These are phyloP conservation scores for Leptopilina syphax DNA, from an alignment of 2,888 invertebrate species.

Conservation along the genomic window DNA sequence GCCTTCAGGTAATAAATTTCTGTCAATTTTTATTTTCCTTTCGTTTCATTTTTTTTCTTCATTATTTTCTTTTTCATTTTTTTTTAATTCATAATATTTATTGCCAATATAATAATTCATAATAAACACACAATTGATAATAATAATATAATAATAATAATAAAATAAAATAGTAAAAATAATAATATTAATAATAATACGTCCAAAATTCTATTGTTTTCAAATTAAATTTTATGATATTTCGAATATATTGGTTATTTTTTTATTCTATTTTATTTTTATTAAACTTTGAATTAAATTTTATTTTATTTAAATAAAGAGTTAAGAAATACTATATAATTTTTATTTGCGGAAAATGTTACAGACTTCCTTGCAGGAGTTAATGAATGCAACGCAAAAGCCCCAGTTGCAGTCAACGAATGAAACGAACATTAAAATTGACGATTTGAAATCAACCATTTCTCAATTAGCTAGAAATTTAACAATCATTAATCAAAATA, in stretches of 20 bases:
- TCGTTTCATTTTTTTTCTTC: neutral
- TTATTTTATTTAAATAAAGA: neutral
- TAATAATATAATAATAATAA: no score
- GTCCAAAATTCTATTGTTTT: no score
- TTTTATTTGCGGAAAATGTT: conserved; percentile 45
- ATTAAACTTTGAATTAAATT: neutral
- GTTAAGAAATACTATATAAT: neutral
- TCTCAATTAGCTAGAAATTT: conserved; percentile 73
- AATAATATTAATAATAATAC: no score
- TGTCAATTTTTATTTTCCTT: neutral
- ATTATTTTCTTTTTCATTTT: no score
- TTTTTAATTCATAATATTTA: no score
- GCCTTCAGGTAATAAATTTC: conserved; percentile 65
- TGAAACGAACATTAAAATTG: conserved; percentile 73
- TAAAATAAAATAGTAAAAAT: no score
- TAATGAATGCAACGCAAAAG: conserved; percentile 69
- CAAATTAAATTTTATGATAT: no score
- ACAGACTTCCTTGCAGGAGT: conserved; percentile 67
- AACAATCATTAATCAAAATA: conserved; percentile 74
- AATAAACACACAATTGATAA: no score
- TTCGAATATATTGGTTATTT: no score
- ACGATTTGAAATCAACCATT: conserved; percentile 72
- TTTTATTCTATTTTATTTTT: neutral
- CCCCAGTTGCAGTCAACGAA: conserved; percentile 65
- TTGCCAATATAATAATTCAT: no score